Percentiles rank a stretch among this genome's conserved stretches.
Conservation (phyloP, 2,888 invertebrate species). For the Omphaloscelis lunosa region DNA sequence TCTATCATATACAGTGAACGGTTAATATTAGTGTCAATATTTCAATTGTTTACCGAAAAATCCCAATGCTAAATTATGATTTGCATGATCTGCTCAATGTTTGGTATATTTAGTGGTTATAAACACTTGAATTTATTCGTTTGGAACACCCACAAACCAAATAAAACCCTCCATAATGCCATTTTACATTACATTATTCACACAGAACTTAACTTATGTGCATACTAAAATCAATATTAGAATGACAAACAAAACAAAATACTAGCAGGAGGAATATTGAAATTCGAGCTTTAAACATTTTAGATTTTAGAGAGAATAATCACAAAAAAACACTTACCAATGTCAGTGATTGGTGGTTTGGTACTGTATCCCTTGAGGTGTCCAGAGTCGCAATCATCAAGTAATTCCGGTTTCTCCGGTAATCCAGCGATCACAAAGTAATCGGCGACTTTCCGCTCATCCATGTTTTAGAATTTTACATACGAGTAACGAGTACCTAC, state of each 20-base stretch:
- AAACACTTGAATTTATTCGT: conserved; percentile 5
- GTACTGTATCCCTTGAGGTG: conserved; percentile 95
- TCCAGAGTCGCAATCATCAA: conserved; percentile 95
- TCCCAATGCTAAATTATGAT: neutral
- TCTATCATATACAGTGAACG: neutral
- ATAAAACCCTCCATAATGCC: neutral
- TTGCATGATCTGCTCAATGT: neutral
- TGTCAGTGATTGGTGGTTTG: conserved; percentile 98
- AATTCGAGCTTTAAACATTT: neutral
- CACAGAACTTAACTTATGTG: conserved; percentile 12
- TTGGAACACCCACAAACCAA: conserved; percentile 2
- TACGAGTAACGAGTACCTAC: conserved; percentile 70
- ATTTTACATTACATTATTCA: conserved; percentile 22
- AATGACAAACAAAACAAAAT: conserved; percentile 16
- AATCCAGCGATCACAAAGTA: conserved; percentile 99
- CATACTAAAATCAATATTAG: conserved; percentile 33
- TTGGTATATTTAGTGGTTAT: neutral
- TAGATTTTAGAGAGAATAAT: neutral
- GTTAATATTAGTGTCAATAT: neutral
- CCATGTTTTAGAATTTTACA: conserved; percentile 90
- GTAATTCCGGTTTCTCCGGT: conserved; percentile 94
- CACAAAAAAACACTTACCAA: conserved; percentile 89
- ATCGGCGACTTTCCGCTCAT: conserved; percentile 97
- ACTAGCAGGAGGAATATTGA: neutral
- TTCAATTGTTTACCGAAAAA: neutral